phyloP scores from a whole-genome alignment of 2,797 vertebrate genomes.

The Hoplostethus atlanticus region DNA sequence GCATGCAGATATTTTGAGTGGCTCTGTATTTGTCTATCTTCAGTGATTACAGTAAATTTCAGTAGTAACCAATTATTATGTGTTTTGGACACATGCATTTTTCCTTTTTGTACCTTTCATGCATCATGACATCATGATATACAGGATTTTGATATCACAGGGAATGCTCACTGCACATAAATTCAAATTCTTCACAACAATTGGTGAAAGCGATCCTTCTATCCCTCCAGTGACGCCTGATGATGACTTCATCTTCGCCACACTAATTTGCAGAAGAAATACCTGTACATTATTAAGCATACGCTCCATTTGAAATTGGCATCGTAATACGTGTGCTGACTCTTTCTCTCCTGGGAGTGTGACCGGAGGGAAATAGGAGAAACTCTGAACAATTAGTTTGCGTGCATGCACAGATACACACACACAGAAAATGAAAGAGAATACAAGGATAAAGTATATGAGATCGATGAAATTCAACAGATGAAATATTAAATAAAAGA shows the following conservation, averaged over 20 bases:
- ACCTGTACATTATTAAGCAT: background rate
- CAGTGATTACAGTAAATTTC: too few species aligned
- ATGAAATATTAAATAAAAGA: background rate
- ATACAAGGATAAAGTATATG: background rate
- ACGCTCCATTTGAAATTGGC: background rate
- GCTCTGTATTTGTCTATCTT: too few species aligned
- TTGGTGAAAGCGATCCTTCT: background rate
- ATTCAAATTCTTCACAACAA: too few species aligned
- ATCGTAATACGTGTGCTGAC: background rate
- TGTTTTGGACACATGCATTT: too few species aligned
- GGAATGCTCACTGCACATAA: too few species aligned
- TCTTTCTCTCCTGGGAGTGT: background rate
- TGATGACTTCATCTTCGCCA: constrained; percentile 10
- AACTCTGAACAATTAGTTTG: background rate
- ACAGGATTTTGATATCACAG: too few species aligned
- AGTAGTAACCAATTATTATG: too few species aligned
- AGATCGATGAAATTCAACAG: background rate
- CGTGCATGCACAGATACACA: background rate
- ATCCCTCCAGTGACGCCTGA: background rate
- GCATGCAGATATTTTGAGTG: too few species aligned
- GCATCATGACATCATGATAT: too few species aligned
- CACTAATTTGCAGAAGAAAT: background rate
- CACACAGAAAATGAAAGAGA: background rate
- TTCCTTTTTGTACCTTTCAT: too few species aligned
- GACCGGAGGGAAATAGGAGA: background rate